Conservation (phyloP, 2,797 vertebrate species). For the Vespertilio murinus region DNA sequence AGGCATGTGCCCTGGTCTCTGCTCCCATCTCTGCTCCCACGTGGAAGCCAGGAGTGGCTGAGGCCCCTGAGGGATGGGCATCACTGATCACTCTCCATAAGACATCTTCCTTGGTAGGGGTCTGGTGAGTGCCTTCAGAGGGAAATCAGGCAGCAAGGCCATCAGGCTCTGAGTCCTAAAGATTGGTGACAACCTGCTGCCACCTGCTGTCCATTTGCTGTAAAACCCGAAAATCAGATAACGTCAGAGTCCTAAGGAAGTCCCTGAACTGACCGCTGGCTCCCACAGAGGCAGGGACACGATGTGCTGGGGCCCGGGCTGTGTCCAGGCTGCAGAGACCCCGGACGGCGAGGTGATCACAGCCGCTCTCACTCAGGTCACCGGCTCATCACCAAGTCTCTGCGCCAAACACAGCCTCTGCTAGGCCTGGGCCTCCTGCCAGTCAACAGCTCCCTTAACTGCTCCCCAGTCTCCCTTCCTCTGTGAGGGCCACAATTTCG, state of each 20-base stretch:
- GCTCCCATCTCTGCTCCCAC: background rate
- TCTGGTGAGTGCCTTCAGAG: background rate
- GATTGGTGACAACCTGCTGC: conserved; percentile 65
- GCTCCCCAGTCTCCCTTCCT: background rate
- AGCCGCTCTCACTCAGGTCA: background rate
- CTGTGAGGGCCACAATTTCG: background rate
- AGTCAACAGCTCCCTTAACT: no score
- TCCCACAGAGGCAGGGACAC: background rate
- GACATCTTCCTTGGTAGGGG: background rate
- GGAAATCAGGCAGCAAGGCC: background rate
- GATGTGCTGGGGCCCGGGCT: background rate
- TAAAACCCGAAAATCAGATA: background rate
- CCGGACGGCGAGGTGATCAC: background rate
- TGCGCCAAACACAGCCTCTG: background rate
- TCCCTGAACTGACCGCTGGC: background rate
- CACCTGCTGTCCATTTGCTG: conserved; percentile 64
- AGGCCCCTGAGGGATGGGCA: no score
- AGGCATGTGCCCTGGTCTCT: background rate
- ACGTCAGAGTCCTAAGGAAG: background rate
- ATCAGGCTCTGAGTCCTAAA: accelerated
- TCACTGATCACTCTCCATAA: background rate
- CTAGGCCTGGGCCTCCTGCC: background rate
- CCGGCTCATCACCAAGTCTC: background rate
- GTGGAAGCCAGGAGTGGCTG: background rate
- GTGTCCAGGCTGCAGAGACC: background rate